phyloP scores from a whole-genome alignment of 2,888 invertebrate species.

The Diaperis boleti region DNA sequence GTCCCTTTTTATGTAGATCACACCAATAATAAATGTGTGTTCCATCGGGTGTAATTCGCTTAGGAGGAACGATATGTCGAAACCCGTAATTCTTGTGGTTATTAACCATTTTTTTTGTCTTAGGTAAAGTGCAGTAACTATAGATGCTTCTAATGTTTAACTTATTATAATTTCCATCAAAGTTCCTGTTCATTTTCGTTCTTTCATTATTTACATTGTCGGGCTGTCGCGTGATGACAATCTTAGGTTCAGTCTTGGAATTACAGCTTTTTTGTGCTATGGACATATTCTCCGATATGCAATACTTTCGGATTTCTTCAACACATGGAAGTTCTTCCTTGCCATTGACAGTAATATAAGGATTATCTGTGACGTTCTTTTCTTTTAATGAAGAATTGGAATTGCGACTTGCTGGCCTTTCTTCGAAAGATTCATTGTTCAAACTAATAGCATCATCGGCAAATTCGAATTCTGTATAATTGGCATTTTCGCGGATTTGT shows the following conservation, averaged over 20 bases:
- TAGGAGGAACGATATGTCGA: slow-evolving; percentile 73
- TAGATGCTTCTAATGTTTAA: slow-evolving; percentile 61
- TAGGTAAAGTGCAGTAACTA: slow-evolving; percentile 70
- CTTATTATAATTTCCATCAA: slow-evolving; percentile 64
- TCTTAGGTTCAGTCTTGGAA: slow-evolving; percentile 48
- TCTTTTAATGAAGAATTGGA: slow-evolving; percentile 57
- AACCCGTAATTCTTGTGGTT: slow-evolving; percentile 54
- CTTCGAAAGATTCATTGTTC: slow-evolving; percentile 56
- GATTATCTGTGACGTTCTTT: slow-evolving; percentile 65
- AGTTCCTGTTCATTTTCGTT: slow-evolving; percentile 50
- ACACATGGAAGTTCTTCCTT: slow-evolving; percentile 77
- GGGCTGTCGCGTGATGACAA: slow-evolving; percentile 20
- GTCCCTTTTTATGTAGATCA: slow-evolving; percentile 75
- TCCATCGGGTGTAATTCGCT: slow-evolving; percentile 84
- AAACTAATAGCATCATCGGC: slow-evolving; percentile 65
- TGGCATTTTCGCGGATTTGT: slow-evolving; percentile 47
- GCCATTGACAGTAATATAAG: slow-evolving; percentile 74
- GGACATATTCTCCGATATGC: slow-evolving; percentile 48
- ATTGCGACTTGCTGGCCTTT: slow-evolving; percentile 58
- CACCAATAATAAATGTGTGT: slow-evolving; percentile 91
- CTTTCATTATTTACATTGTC: slow-evolving; percentile 42
- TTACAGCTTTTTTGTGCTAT: slow-evolving; percentile 39
- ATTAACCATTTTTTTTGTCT: slow-evolving; percentile 57
- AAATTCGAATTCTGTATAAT: slow-evolving; percentile 63
- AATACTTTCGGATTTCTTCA: slow-evolving; percentile 63